These are phyloP conservation scores for Hycleus phaleratus DNA, from an alignment of 1,140 invertebrate genomes.

Conservation along the genomic window DNA sequence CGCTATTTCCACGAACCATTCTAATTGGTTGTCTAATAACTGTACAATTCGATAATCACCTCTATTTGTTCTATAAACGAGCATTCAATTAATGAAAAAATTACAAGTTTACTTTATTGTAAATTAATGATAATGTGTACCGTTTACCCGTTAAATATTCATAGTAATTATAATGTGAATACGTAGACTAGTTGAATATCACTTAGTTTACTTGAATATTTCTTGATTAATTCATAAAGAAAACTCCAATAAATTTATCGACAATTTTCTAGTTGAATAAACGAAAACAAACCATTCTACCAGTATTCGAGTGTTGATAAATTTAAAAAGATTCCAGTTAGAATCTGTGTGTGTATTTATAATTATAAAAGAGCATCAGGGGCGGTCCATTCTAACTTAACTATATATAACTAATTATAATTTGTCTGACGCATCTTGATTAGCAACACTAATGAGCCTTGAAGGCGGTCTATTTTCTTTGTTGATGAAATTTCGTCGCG, in stretches of 20 bases:
- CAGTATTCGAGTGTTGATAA: too few relatives aligned
- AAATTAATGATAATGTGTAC: constrained; percentile 1
- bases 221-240: too few relatives aligned
- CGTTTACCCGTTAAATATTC: constrained; percentile 5
- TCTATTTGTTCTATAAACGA: constrained; percentile 14
- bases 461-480: too few relatives aligned
- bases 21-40: too few relatives aligned
- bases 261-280: too few relatives aligned
- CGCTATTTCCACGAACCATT: too few relatives aligned
- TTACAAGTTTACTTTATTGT: constrained; percentile 4
- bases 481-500: too few relatives aligned
- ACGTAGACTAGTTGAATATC: neutral
- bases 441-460: neutral
- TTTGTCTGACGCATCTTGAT: neutral
- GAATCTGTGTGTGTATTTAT: neutral
- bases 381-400: neutral
- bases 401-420: neutral
- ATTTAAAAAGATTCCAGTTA: too few relatives aligned
- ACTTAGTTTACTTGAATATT: neutral
- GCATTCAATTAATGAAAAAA: constrained; percentile 12
- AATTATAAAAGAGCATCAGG: neutral
- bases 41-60: too few relatives aligned
- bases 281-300: too few relatives aligned
- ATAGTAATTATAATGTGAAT: constrained; percentile 8
- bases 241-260: too few relatives aligned